Percentiles rank a stretch among this genome's conserved stretches.
Evolutionary conservation across 2,113 vertebrate genomes (phyloP).

Genomic region (Alligator sinensis): DNA sequence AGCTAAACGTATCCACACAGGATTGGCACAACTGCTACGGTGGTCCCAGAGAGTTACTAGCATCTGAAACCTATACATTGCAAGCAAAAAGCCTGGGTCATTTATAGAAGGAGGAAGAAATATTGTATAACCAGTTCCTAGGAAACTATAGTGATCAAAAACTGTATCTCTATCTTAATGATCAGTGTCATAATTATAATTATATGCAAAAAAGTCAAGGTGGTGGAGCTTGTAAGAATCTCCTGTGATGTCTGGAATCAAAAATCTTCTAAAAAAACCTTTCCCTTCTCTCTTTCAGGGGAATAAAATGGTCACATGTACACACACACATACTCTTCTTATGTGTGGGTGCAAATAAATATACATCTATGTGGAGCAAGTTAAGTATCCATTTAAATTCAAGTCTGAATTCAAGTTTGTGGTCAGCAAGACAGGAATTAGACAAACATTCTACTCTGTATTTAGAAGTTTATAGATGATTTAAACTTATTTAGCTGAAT

Average conservation of each 20-base stretch:
- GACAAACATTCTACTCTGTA: background rate
- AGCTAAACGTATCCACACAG: background rate
- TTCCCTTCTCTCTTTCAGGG: background rate
- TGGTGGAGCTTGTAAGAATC: background rate
- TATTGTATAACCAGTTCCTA: background rate
- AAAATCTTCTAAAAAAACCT: background rate
- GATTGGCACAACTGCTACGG: background rate
- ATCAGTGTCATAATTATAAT: background rate
- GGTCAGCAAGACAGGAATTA: background rate
- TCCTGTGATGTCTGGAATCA: background rate
- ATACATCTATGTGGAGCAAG: background rate
- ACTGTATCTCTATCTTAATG: background rate
- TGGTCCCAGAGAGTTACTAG: background rate
- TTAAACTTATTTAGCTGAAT: background rate
- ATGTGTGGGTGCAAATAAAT: too few relatives aligned
- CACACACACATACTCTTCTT: too few relatives aligned
- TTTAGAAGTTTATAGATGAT: background rate
- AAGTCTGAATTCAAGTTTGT: background rate
- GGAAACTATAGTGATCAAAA: background rate
- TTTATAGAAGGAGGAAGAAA: background rate
- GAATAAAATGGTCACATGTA: background rate
- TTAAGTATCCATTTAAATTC: background rate
- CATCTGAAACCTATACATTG: background rate
- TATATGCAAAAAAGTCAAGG: background rate
- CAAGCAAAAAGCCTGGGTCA: background rate